These are phyloP conservation scores for Hirtodrosophila histrioides DNA, from an alignment of 2,888 invertebrate species.

Conservation along the genomic window DNA sequence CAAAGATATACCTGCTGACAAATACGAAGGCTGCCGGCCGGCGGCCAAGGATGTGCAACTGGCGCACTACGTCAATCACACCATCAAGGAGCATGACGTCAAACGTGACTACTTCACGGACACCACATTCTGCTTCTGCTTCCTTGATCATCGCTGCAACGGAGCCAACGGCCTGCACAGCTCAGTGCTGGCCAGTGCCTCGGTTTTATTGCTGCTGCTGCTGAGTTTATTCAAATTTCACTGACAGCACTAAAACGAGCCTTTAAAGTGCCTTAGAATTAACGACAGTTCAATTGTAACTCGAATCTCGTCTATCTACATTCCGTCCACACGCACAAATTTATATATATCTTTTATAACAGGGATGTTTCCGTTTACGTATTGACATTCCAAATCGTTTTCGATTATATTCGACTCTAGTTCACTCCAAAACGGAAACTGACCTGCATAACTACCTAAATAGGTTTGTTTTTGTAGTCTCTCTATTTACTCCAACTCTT, in stretches of 20 bases:
- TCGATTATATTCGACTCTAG: too few relatives aligned
- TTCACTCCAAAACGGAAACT: too few relatives aligned
- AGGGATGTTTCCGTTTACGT: too few relatives aligned
- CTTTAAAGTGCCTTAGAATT: conserved; percentile 49
- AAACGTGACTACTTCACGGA: conserved; percentile 92
- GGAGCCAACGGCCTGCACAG: conserved; percentile 61
- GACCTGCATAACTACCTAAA: too few relatives aligned
- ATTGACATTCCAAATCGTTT: too few relatives aligned
- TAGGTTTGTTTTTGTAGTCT: conserved; percentile 43
- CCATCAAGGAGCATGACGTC: conserved; percentile 93
- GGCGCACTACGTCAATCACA: conserved; percentile 94
- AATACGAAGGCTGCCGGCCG: conserved; percentile 94
- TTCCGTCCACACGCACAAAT: conserved; percentile 66
- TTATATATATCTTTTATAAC: conserved; percentile 10
- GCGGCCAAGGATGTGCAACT: conserved; percentile 91
- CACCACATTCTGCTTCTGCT: conserved; percentile 95
- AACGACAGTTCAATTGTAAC: conserved; percentile 48
- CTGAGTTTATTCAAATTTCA: conserved; percentile 15
- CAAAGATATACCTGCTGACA: conserved; percentile 95
- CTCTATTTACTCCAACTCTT: conserved; percentile 58
- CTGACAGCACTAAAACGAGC: not conserved
- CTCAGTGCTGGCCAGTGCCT: conserved; percentile 21
- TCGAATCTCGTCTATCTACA: conserved; percentile 61
- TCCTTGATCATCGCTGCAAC: conserved; percentile 95
- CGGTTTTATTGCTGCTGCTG: conserved; percentile 28